A percentile compares a stretch with the other conserved stretches of the same genome.
These are phyloP conservation scores for Noctua comes DNA, from an alignment of 2,888 invertebrate genomes.

Conservation along the genomic window DNA sequence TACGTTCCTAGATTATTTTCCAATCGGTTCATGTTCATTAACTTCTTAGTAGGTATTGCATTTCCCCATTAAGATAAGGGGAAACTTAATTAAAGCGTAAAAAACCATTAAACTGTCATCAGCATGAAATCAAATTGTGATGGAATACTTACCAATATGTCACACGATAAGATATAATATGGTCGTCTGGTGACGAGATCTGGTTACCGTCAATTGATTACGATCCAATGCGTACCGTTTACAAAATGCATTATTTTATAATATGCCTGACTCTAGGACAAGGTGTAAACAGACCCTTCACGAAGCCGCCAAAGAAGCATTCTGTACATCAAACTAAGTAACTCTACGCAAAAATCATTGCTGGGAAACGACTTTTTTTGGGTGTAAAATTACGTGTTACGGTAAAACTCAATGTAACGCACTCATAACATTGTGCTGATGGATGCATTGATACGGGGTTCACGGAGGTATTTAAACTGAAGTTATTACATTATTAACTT, in stretches of 20 bases:
- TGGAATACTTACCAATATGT: constrained; percentile 27
- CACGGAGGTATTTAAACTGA: too few relatives aligned
- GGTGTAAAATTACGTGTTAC: too few relatives aligned
- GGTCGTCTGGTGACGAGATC: constrained; percentile 35
- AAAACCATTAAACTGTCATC: constrained; percentile 28
- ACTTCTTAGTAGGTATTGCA: constrained; percentile 8
- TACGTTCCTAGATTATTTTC: background rate
- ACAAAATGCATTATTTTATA: constrained; percentile 2
- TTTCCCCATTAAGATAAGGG: constrained; percentile 40
- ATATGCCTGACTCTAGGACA: background rate
- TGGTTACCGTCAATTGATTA: constrained; percentile 9
- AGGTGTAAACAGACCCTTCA: too few relatives aligned
- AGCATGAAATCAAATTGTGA: constrained; percentile 56
- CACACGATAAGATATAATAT: constrained; percentile 33
- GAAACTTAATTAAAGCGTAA: constrained; percentile 38
- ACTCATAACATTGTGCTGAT: too few relatives aligned
- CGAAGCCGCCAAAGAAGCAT: too few relatives aligned
- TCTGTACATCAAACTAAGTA: too few relatives aligned
- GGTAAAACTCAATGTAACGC: too few relatives aligned
- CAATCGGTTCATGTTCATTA: background rate
- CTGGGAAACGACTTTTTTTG: too few relatives aligned
- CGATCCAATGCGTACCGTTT: background rate
- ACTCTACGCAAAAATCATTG: too few relatives aligned
- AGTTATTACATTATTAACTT: too few relatives aligned
- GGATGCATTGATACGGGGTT: too few relatives aligned